Conservation (phyloP, 1,140 invertebrate species). For the Aphaenogaster floridana region DNA sequence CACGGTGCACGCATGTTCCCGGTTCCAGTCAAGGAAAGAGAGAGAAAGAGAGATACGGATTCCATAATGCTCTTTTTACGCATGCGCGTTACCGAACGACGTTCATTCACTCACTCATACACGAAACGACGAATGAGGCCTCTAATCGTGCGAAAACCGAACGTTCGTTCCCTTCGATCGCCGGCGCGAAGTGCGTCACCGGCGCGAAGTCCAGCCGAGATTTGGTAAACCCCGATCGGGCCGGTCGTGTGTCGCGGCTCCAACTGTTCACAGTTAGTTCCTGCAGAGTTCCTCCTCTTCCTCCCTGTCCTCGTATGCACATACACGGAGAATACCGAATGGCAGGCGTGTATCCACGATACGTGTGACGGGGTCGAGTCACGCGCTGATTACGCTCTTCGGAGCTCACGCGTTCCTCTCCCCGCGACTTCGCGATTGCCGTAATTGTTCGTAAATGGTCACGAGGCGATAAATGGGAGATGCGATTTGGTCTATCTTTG, state of each 20-base stretch:
- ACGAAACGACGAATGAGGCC: constrained; percentile 16
- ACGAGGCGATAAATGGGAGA: not conserved
- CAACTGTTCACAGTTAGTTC: constrained; percentile 78
- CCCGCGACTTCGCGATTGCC: not conserved
- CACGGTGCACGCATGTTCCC: constrained; percentile 42
- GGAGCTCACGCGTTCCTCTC: not conserved
- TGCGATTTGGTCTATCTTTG: not conserved
- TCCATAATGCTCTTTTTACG: constrained; percentile 51
- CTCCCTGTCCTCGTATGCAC: constrained; percentile 76
- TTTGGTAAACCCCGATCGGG: constrained; percentile 71
- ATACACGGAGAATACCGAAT: constrained; percentile 58
- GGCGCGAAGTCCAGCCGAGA: constrained; percentile 10
- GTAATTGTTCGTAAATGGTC: not conserved
- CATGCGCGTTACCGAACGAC: constrained; percentile 63
- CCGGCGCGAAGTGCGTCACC: not conserved
- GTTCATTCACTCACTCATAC: constrained; percentile 52
- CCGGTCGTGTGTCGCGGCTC: constrained; percentile 78
- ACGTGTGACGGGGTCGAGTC: constrained; percentile 51
- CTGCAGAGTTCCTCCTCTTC: constrained; percentile 61
- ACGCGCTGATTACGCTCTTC: constrained; percentile 50
- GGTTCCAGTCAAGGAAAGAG: not conserved
- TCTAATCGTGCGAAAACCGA: constrained; percentile 8
- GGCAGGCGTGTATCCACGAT: constrained; percentile 56
- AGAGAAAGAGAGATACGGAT: constrained; percentile 20
- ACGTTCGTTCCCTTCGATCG: not conserved